Percentiles rank a stretch among this genome's conserved stretches.
Conservation (phyloP, 1,140 invertebrate genomes). For the Mylabris phalerata region DNA sequence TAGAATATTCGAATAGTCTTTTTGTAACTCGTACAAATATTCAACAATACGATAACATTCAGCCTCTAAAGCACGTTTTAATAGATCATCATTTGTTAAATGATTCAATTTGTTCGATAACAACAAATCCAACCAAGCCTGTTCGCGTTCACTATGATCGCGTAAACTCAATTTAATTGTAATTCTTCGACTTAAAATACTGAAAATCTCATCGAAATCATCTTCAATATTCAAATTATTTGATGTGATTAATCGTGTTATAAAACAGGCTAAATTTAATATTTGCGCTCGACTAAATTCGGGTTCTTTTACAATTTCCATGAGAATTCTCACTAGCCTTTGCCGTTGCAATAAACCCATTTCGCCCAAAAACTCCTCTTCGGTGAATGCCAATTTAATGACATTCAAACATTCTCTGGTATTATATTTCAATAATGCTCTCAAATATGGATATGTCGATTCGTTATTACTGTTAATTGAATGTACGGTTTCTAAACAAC, state of each 20-base stretch:
- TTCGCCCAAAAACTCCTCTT: conserved; percentile 69
- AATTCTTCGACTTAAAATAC: too few species aligned
- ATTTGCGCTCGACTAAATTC: conserved; percentile 44
- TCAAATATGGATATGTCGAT: conserved; percentile 68
- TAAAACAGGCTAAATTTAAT: conserved; percentile 46
- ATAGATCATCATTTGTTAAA: conserved; percentile 43
- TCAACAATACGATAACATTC: conserved; percentile 46
- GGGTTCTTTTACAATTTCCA: conserved; percentile 53
- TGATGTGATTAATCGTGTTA: conserved; percentile 44
- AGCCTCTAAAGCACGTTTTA: conserved; percentile 40
- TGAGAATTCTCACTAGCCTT: conserved; percentile 70
- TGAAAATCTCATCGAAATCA: conserved; percentile 5
- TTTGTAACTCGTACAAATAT: conserved; percentile 43
- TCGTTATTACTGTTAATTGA: conserved; percentile 62
- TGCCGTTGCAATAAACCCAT: conserved; percentile 68
- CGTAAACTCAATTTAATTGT: conserved; percentile 30
- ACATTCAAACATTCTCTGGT: conserved; percentile 87
- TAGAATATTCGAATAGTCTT: conserved; percentile 44
- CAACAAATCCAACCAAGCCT: conserved; percentile 71
- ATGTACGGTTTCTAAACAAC: conserved; percentile 59
- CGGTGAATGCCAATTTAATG: conserved; percentile 79
- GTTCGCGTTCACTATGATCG: conserved; percentile 65
- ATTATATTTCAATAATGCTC: conserved; percentile 78
- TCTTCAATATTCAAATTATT: conserved; percentile 43
- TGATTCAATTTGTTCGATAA: conserved; percentile 58